Conservation (phyloP, 2,888 invertebrate genomes). For the Tinea trinotella region DNA sequence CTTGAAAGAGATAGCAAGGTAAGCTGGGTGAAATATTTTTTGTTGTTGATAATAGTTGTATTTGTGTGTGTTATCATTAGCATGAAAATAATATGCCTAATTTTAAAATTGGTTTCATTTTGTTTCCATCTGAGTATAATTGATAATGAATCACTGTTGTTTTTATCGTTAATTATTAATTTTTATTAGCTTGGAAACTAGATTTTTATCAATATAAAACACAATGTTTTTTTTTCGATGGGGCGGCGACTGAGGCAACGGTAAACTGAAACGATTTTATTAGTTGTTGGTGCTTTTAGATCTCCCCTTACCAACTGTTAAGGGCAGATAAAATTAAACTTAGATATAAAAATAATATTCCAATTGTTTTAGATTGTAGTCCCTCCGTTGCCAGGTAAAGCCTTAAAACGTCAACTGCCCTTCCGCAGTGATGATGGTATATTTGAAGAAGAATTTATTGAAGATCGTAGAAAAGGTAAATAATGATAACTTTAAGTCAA, state of each 20-base stretch:
- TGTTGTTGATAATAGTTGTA: not conserved
- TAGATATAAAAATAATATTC: no score
- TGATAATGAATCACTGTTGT: not conserved
- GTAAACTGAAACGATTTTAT: no score
- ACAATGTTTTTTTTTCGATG: no score
- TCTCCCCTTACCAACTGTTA: no score
- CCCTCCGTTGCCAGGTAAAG: slow-evolving; percentile 97
- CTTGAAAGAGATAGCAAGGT: slow-evolving; percentile 99
- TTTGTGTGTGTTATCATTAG: slow-evolving; percentile 18
- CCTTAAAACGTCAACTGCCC: slow-evolving; percentile 97
- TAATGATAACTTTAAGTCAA: no score
- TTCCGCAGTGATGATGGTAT: slow-evolving; percentile 99
- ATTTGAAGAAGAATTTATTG: slow-evolving; percentile 99
- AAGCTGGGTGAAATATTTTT: slow-evolving; percentile 29
- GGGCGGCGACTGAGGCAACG: no score
- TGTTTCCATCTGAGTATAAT: not conserved
- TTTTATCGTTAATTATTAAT: not conserved
- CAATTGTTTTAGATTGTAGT: slow-evolving; percentile 94
- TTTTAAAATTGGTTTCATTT: not conserved
- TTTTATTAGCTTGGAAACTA: not conserved
- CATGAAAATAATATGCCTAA: slow-evolving; percentile 3
- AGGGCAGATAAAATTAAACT: no score
- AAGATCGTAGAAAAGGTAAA: slow-evolving; percentile 93
- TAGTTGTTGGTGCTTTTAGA: no score
- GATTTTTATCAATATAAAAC: no score